phyloP scores from a whole-genome alignment of 2,113 vertebrate species.

The Tamias sibiricus region DNA sequence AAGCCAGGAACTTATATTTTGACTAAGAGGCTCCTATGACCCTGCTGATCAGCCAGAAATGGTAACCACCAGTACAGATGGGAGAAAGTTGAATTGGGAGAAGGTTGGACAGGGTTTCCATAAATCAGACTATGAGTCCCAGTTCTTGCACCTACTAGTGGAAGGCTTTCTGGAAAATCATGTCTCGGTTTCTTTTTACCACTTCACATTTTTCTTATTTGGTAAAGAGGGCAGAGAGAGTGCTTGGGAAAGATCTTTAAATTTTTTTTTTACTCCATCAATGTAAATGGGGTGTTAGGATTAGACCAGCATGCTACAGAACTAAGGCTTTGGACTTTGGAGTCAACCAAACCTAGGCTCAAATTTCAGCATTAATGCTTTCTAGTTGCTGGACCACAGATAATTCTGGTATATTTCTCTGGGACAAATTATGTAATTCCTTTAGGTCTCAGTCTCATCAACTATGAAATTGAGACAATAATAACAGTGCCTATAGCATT shows the following conservation, averaged over 20 bases:
- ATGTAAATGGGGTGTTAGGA: not conserved
- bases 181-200: not conserved
- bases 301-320: fast-evolving
- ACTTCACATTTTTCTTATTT: not conserved
- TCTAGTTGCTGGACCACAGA: not conserved
- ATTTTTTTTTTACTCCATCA: not conserved
- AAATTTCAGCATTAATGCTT: not conserved
- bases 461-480: not conserved
- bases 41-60: not conserved
- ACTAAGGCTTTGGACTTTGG: not conserved
- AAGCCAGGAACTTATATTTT: not conserved
- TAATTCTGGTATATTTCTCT: not conserved
- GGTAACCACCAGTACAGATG: too few relatives aligned
- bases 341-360: not conserved
- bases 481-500: not conserved
- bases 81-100: not conserved
- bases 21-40: not conserved
- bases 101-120: not conserved
- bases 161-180: not conserved
- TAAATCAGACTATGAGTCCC: not conserved
- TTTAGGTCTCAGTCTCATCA: not conserved
- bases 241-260: not conserved
- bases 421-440: not conserved
- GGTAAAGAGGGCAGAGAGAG: not conserved
- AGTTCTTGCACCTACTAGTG: not conserved